phyloP scores from a whole-genome alignment of 2,888 invertebrate species.

The Muscina levida region DNA sequence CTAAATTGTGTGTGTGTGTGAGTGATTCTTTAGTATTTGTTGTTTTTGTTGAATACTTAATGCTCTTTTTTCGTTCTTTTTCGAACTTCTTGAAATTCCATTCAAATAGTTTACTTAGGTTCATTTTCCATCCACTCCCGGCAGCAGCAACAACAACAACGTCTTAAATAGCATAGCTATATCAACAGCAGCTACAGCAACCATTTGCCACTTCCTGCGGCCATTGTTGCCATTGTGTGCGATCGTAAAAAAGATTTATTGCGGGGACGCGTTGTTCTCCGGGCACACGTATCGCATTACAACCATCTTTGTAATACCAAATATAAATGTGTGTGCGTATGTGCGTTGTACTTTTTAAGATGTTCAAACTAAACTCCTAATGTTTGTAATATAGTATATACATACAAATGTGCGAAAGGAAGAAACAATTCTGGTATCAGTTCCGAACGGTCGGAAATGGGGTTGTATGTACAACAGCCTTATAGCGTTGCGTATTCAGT shows the following conservation, averaged over 20 bases:
- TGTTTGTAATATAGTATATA: conserved; percentile 28
- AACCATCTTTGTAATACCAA: conserved; percentile 43
- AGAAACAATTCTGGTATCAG: conserved; percentile 36
- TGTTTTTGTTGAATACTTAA: conserved; percentile 24
- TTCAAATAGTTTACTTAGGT: conserved; percentile 78
- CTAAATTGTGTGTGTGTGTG: conserved; percentile 26
- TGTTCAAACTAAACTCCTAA: conserved; percentile 43
- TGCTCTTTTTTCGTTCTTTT: not conserved
- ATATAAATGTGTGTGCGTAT: conserved; percentile 24
- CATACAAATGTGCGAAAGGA: conserved; percentile 3
- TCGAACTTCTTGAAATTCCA: conserved; percentile 71
- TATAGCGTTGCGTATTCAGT: conserved; percentile 42
- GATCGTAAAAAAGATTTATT: conserved; percentile 80
- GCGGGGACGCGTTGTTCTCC: conserved; percentile 78
- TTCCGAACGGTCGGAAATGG: conserved; percentile 37
- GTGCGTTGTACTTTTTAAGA: conserved; percentile 42
- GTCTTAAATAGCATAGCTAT: too few species aligned
- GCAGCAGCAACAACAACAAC: not conserved
- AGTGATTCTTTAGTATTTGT: conserved; percentile 5
- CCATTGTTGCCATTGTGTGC: conserved; percentile 78
- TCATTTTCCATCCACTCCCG: conserved; percentile 73
- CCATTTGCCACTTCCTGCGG: conserved; percentile 69
- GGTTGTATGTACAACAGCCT: conserved; percentile 9
- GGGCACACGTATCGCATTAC: conserved; percentile 72
- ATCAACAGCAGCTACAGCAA: conserved; percentile 36